Evolutionary conservation across 2,113 vertebrate genomes (phyloP), one percentile per base, ranked within the genome.

Genomic region (Saccopteryx bilineata): DNA sequence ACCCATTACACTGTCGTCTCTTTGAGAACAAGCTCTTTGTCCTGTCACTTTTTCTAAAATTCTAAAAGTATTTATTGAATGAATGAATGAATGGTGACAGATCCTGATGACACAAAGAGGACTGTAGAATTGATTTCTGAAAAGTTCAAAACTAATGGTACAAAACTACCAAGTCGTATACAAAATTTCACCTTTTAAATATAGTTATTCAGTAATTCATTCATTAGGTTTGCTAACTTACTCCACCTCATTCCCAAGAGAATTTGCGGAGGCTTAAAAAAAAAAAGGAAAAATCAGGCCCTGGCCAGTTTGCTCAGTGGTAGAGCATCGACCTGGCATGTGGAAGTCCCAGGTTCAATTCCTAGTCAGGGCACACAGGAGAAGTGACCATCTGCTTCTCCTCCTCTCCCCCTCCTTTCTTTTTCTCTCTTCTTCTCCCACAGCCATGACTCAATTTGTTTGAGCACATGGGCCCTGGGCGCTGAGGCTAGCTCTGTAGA

Each of bases 91-190:
- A 72, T 39, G 60, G 33, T 79, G 84, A 82, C n/a, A 74, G 24
- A 68, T 85, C n/a, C 74, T 58, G 23, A 19, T 13, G 10, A 48
- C 14, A 39, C 17, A 66, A 54, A 90, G 10, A 86, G 54, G 15
- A 78, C 46, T 81, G 9, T 26, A 93, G 83, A 95, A 93, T 19
- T 90, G 50, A 76, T 89, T 72, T 94, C 86, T 94, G 74, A 69
- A 83, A 79, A 93, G 18, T 19, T 81, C 33, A 48, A 78, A 76
- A 52, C 46, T 89, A 76, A 6, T 60, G 12, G 9, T 60, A 48
- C 8, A 21, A 61, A 89, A 74, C n/a, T 54, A 33, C 50, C 31
- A 54, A 24, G 31, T 68, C 31, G 33, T 17, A 78, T 54, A 31
- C 12, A 65, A 61, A 50, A 50, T 90, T 66, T 87, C 24, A 9